Evolutionary conservation across 2,113 vertebrate genomes (phyloP).

Genomic region (Mesoclemmys tuberculata): DNA sequence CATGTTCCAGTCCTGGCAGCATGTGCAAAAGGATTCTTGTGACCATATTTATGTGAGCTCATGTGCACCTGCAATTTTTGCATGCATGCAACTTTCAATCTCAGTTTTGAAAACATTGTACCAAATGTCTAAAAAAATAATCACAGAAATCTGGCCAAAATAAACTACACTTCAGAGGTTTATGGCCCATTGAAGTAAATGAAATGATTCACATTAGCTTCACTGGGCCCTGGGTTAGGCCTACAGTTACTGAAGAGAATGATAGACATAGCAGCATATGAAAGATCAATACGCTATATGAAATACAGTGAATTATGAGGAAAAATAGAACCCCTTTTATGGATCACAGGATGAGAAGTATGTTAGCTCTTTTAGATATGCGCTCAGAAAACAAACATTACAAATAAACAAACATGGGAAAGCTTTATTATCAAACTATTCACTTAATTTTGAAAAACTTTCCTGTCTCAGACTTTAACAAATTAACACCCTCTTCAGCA

Average conservation of each 20-base stretch:
- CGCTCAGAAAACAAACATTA: not conserved
- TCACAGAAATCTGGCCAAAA: not conserved
- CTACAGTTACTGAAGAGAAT: not conserved
- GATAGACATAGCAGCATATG: not conserved
- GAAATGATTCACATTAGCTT: not conserved
- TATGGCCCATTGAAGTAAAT: not conserved
- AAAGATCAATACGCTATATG: not conserved
- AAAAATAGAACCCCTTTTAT: not conserved
- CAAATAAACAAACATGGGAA: not conserved
- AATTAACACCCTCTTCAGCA: not conserved
- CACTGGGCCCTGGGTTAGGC: not conserved
- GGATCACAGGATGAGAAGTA: not conserved
- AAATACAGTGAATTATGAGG: not conserved
- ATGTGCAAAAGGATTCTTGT: rapidly evolving
- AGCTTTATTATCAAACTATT: not conserved
- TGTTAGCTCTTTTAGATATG: not conserved
- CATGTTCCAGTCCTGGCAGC: not conserved
- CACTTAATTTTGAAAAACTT: not conserved
- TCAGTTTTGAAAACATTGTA: not conserved
- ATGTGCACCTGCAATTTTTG: not conserved
- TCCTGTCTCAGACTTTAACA: not conserved
- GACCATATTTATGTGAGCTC: rapidly evolving
- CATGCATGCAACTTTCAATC: not conserved
- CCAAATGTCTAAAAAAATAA: not conserved
- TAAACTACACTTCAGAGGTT: not conserved